Percentiles rank a stretch among this genome's conserved stretches.
These are phyloP conservation scores for Hemitrygon akajei DNA, from an alignment of 2,797 vertebrate species.

Conservation along the genomic window DNA sequence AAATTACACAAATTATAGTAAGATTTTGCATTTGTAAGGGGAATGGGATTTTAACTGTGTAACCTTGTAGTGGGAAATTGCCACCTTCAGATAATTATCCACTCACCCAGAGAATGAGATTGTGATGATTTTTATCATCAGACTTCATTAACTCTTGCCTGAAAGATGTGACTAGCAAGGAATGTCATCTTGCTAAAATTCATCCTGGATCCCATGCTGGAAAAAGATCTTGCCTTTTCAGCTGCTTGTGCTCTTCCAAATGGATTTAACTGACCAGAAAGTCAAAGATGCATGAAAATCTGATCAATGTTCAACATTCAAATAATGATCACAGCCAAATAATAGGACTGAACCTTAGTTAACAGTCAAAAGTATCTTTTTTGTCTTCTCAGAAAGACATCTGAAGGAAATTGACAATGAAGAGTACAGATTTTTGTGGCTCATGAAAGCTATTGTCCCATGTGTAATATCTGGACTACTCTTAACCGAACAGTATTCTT, in stretches of 20 bases:
- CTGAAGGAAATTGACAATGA: too few relatives aligned
- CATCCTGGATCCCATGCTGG: not conserved
- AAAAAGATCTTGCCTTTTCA: not conserved
- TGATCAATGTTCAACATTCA: too few relatives aligned
- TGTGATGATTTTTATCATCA: not conserved
- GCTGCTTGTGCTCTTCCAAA: too few relatives aligned
- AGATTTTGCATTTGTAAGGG: not conserved
- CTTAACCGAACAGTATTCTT: not conserved
- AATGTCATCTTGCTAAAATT: not conserved
- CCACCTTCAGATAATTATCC: not conserved
- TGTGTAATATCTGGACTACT: too few relatives aligned
- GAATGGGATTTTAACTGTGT: not conserved
- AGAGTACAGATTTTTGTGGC: too few relatives aligned
- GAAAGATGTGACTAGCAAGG: not conserved
- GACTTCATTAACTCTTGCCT: not conserved
- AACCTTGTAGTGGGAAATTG: not conserved
- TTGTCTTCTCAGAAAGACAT: too few relatives aligned
- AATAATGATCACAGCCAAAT: too few relatives aligned
- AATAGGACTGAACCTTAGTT: too few relatives aligned
- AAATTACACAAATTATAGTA: not conserved
- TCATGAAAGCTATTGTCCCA: too few relatives aligned
- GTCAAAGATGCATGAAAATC: too few relatives aligned
- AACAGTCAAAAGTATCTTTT: too few relatives aligned
- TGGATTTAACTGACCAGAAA: too few relatives aligned
- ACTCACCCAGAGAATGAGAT: not conserved